Evolutionary conservation across 1,140 invertebrate genomes (phyloP), one percentile per base, ranked within the genome.

Genomic region (Drosophila seguyi): DNA sequence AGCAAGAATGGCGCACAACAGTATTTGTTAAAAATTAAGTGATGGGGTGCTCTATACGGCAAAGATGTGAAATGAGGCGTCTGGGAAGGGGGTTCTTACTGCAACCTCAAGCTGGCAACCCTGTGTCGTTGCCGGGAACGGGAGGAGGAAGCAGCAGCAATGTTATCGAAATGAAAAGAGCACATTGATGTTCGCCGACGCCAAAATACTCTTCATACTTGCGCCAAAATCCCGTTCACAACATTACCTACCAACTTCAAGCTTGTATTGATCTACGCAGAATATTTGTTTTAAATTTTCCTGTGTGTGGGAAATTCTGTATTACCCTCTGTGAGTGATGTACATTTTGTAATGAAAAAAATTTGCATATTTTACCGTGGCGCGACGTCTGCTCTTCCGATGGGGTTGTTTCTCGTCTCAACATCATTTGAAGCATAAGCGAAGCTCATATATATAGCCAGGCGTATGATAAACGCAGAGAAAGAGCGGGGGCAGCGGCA

Each of bases 11-110:
- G 36, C 47, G 25, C 36, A 55, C 67, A 75, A 60, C 60, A 75
- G 75, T 75, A 87, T 87, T 87, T 87, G 83, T 82, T 87, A 82
- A 79, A 87, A 87, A 87, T 87, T 87, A 82, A 82, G 83, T 87
- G 83, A 87, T 87, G 83, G 83, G 83, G 75, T 87, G 75, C 71
- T 67, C 72, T 69, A 76, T 79, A 53, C 60, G 59, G 58, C 36
- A 65, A 60, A 47, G 31, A 61, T 16, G 50, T 56, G 34, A 47
- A 57, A 48, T 45, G 39, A 47, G 39, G 42, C 25, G 25, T 39
- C n/a, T 67, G 47, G 47, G 34, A 34, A 42, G 52, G 57, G 59
- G 69, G 62, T 66, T 76, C 82, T 81, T 66, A 68, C 80, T 86
- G 77, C 55, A 62, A 53, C 41, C 36, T 45, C 47, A 38, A 48